Evolutionary conservation across 1,140 invertebrate species (phyloP).

Genomic region (Charaxes varanes): DNA sequence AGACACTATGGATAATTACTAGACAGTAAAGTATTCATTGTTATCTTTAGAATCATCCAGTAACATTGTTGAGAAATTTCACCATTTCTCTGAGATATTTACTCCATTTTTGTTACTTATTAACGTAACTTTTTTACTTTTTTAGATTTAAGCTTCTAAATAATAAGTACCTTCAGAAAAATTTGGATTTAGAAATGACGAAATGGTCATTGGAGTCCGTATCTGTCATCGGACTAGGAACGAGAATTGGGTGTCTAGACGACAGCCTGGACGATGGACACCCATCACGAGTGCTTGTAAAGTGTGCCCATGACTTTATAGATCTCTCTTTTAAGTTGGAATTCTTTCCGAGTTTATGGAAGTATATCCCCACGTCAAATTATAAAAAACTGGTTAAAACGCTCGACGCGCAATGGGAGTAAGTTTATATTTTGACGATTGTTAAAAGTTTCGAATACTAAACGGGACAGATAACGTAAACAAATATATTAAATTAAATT

Average conservation of each 20-base stretch:
- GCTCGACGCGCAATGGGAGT: slow-evolving; percentile 63
- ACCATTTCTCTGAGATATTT: neutral
- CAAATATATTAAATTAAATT: neutral
- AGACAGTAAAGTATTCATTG: too few species aligned
- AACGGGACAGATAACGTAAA: neutral
- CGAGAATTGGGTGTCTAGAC: slow-evolving; percentile 76
- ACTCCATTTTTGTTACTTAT: neutral
- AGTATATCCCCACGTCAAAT: slow-evolving; percentile 73
- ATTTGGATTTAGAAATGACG: slow-evolving; percentile 78
- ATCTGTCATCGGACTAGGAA: slow-evolving; percentile 78
- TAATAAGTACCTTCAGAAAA: slow-evolving; percentile 31
- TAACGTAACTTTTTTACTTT: slow-evolving; percentile 7
- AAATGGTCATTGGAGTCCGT: slow-evolving; percentile 83
- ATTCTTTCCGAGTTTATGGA: slow-evolving; percentile 77
- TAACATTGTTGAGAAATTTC: too few species aligned
- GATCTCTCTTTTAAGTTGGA: slow-evolving; percentile 77
- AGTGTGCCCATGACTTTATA: slow-evolving; percentile 77
- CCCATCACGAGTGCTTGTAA: slow-evolving; percentile 75
- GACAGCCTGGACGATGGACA: slow-evolving; percentile 65
- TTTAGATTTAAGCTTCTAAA: slow-evolving; percentile 36
- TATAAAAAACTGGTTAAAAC: slow-evolving; percentile 73
- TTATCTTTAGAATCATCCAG: too few species aligned
- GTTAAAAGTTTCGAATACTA: neutral
- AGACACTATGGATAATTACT: too few species aligned
- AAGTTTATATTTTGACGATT: slow-evolving; percentile 26